A percentile compares a stretch with the other conserved stretches of the same genome.
Evolutionary conservation across 1,140 invertebrate species (phyloP).

Genomic region (Lasioglossum baleicum): DNA sequence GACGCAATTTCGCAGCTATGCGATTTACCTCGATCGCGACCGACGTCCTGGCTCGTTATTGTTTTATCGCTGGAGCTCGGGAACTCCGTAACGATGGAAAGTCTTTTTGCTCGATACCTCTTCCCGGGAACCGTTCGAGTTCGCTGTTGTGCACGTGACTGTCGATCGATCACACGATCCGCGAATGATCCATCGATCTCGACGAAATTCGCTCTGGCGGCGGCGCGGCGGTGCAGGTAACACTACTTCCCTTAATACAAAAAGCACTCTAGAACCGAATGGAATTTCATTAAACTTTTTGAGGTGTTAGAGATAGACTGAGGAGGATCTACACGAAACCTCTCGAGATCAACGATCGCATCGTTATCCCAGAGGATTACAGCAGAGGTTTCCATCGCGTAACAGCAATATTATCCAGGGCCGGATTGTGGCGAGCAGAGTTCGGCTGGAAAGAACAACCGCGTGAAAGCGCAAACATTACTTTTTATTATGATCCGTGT

Average conservation of each 20-base stretch:
- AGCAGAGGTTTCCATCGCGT: neutral
- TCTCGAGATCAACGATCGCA: too few relatives aligned
- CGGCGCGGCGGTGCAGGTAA: too few relatives aligned
- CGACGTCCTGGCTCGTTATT: conserved; percentile 14
- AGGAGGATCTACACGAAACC: too few relatives aligned
- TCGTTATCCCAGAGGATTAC: neutral
- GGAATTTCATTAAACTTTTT: too few relatives aligned
- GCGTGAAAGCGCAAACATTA: conserved; percentile 31
- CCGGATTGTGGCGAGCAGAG: neutral
- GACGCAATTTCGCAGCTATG: conserved; percentile 43
- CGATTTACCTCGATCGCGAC: conserved; percentile 13
- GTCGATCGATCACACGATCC: too few relatives aligned
- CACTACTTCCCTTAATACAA: too few relatives aligned
- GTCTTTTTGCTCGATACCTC: neutral
- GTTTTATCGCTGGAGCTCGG: conserved; percentile 15
- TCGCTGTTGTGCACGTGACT: too few relatives aligned
- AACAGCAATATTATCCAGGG: conserved; percentile 9
- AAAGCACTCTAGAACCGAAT: too few relatives aligned
- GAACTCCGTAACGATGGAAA: conserved; percentile 8
- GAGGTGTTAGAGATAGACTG: too few relatives aligned
- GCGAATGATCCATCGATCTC: too few relatives aligned
- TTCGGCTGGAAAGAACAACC: conserved; percentile 9
- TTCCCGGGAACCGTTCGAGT: too few relatives aligned
- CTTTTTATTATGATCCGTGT: conserved; percentile 47
- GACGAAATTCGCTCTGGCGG: too few relatives aligned